A percentile compares a stretch with the other conserved stretches of the same genome.
These are phyloP conservation scores for Ophiothrix spiculata DNA, from an alignment of 35 echinoderm and acorn worm genomes.

Conservation along the genomic window DNA sequence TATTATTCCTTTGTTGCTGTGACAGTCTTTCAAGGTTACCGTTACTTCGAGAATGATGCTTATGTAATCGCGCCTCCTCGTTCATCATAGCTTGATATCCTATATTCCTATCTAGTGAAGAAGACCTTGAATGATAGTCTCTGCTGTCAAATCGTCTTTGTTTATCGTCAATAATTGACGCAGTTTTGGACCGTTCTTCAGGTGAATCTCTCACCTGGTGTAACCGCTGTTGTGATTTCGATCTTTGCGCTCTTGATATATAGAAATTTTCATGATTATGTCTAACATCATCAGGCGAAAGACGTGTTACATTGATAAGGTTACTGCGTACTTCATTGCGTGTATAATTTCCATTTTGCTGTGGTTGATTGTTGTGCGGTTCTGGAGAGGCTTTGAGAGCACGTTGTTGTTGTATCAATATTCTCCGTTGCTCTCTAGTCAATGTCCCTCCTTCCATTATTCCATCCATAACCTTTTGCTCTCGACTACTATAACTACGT, in stretches of 20 bases:
- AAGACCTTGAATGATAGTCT: not conserved
- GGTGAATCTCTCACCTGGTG: not conserved
- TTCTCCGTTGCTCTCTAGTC: not conserved
- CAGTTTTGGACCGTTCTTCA: not conserved
- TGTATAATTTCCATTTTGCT: not conserved
- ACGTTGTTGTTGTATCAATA: not conserved
- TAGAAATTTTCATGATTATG: not conserved
- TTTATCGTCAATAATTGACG: not conserved
- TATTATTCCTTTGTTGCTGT: not conserved
- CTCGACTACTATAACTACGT: not conserved
- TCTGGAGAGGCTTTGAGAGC: not conserved
- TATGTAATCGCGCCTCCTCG: not conserved
- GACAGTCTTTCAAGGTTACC: not conserved
- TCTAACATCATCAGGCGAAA: not conserved
- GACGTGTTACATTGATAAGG: not conserved
- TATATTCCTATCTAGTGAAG: not conserved
- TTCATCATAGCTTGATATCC: slow-evolving; percentile 1
- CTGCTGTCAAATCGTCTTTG: not conserved
- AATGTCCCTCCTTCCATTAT: not conserved
- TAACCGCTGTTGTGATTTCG: not conserved
- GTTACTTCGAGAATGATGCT: not conserved
- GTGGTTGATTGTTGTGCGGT: not conserved
- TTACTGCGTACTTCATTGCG: not conserved
- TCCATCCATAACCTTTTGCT: not conserved
- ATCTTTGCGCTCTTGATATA: not conserved